A percentile compares a stretch with the other conserved stretches of the same genome.
Evolutionary conservation across 2,888 invertebrate genomes (phyloP).

Genomic region (Drosophila meridionalis): DNA sequence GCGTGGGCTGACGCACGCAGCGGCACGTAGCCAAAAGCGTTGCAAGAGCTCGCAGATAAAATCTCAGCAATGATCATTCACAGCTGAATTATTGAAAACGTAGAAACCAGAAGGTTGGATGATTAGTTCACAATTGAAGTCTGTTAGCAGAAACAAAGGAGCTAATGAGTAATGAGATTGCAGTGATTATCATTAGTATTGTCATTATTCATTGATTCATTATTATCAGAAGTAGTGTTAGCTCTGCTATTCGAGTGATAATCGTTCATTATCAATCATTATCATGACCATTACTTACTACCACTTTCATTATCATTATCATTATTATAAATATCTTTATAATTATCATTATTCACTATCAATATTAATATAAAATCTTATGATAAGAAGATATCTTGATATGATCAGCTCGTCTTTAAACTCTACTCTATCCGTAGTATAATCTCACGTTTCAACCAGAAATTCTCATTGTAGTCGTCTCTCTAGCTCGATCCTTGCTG

Average conservation of each 20-base stretch:
- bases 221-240: neutral
- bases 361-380: too few relatives aligned
- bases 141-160: neutral
- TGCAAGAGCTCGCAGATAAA: constrained; percentile 54
- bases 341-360: neutral
- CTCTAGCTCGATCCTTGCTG: too few relatives aligned
- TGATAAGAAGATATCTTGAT: too few relatives aligned
- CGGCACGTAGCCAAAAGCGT: constrained; percentile 48
- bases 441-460: neutral
- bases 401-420: too few relatives aligned
- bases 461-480: neutral
- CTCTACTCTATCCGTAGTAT: neutral
- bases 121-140: neutral
- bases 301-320: neutral
- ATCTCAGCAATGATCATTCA: constrained; percentile 50
- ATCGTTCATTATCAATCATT: neutral
- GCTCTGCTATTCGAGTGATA: neutral
- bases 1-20: constrained; percentile 60
- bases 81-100: neutral
- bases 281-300: neutral
- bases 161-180: neutral
- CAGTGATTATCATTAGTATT: neutral
- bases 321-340: neutral
- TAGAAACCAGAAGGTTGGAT: neutral
- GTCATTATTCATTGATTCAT: neutral